These are phyloP conservation scores for Lamprologus lemairii DNA, from an alignment of 2,113 vertebrate species.

Conservation along the genomic window DNA sequence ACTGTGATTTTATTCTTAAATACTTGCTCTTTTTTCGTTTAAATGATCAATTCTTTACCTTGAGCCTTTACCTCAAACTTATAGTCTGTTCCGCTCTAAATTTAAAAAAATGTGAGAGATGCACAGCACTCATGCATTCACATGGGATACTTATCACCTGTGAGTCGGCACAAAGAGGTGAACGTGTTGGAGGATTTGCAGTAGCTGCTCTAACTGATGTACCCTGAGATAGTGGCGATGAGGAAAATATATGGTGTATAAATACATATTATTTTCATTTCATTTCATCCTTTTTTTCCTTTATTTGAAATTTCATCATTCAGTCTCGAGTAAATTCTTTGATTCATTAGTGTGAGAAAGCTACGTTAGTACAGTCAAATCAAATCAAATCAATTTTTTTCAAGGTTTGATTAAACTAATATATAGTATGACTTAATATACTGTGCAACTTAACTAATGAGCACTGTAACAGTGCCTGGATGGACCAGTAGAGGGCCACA, in stretches of 20 bases:
- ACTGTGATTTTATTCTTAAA: background rate
- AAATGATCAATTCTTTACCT: background rate
- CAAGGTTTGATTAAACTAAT: background rate
- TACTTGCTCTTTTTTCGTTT: background rate
- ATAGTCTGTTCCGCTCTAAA: conserved; percentile 36
- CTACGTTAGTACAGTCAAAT: background rate
- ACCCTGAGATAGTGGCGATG: background rate
- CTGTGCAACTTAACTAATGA: background rate
- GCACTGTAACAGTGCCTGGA: background rate
- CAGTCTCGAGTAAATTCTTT: background rate
- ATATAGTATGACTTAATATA: background rate
- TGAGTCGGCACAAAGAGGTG: background rate
- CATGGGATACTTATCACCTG: conserved; percentile 20
- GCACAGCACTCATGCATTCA: conserved; percentile 27
- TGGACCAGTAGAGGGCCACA: conserved; percentile 50
- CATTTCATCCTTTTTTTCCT: background rate
- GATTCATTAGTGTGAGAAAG: background rate
- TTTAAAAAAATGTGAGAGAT: conserved; percentile 17
- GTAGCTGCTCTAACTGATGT: background rate
- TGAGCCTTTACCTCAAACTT: background rate
- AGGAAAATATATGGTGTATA: background rate
- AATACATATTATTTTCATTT: background rate
- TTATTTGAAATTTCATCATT: background rate
- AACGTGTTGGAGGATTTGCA: conserved; percentile 9
- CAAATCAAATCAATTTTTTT: background rate